Evolutionary conservation across 2,888 invertebrate genomes (phyloP).

Genomic region (Sarcophaga variegata): DNA sequence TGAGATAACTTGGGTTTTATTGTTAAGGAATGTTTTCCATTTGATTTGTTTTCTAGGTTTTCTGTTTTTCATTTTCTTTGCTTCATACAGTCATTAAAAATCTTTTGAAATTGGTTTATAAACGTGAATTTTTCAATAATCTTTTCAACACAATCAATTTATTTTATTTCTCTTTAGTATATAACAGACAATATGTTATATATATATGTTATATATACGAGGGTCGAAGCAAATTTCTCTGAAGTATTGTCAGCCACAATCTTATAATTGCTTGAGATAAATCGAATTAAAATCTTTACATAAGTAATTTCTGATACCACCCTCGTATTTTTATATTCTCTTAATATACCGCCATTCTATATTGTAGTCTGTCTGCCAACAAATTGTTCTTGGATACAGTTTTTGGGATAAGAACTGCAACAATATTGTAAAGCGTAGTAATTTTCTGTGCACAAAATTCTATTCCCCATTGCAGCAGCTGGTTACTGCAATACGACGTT

Average conservation of each 20-base stretch:
- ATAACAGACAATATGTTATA: constrained; percentile 32
- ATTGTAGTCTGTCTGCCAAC: constrained; percentile 13
- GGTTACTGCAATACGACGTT: constrained; percentile 7
- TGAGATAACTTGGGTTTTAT: constrained; percentile 5
- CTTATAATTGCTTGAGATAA: too few relatives aligned
- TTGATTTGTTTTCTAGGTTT: not conserved
- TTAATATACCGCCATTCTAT: constrained; percentile 6
- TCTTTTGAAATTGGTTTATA: constrained; percentile 62
- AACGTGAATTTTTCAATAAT: constrained; percentile 68
- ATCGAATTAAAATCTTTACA: not conserved
- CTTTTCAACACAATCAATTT: constrained; percentile 67
- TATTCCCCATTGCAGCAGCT: not conserved
- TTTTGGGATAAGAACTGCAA: constrained; percentile 41
- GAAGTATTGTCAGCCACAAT: too few relatives aligned
- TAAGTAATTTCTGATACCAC: not conserved
- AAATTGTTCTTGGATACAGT: constrained; percentile 59
- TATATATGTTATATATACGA: constrained; percentile 4
- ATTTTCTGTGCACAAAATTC: not conserved
- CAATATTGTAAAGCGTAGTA: not conserved
- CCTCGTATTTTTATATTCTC: not conserved
- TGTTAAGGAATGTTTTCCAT: not conserved
- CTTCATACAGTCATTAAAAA: constrained; percentile 52
- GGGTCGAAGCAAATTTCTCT: not conserved
- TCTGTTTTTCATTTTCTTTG: not conserved
- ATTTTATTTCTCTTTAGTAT: constrained; percentile 19